phyloP scores from a whole-genome alignment of 2,113 vertebrate species.

The Pangasianodon gigas region DNA sequence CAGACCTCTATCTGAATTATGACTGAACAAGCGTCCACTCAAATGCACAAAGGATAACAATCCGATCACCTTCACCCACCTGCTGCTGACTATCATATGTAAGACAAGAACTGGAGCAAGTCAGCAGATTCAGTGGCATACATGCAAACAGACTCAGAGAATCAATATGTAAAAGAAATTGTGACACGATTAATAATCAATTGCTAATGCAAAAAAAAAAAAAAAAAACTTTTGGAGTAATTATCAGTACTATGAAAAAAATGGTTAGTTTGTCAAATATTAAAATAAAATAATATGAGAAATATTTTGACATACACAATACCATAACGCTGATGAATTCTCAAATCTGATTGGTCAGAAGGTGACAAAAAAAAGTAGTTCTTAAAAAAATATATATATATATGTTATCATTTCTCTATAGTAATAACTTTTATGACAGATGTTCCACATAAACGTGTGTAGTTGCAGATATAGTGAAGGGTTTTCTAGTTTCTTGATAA shows the following conservation, averaged over 20 bases:
- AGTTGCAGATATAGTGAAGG: no score
- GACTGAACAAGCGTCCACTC: slow-evolving; percentile 1
- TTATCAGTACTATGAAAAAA: neutral
- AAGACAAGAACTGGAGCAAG: neutral
- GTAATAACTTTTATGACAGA: neutral
- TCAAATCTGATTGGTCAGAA: neutral
- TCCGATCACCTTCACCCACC: neutral
- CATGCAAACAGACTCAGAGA: neutral
- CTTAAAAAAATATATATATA: no score
- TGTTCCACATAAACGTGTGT: no score
- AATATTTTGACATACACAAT: no score
- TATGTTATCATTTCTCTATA: neutral
- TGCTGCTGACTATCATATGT: neutral
- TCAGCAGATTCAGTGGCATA: neutral
- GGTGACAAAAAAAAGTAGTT: no score
- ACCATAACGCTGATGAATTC: neutral
- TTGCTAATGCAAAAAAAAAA: neutral
- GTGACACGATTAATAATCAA: neutral
- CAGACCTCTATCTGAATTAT: slow-evolving; percentile 24
- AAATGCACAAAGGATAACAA: slow-evolving; percentile 25
- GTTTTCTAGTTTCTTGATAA: no score
- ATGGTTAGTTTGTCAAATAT: no score
- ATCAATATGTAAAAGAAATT: neutral
- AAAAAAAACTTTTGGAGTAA: neutral
- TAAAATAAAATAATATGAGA: no score